Evolutionary conservation across 2,113 vertebrate genomes (phyloP).

Genomic region (Myotis davidii): DNA sequence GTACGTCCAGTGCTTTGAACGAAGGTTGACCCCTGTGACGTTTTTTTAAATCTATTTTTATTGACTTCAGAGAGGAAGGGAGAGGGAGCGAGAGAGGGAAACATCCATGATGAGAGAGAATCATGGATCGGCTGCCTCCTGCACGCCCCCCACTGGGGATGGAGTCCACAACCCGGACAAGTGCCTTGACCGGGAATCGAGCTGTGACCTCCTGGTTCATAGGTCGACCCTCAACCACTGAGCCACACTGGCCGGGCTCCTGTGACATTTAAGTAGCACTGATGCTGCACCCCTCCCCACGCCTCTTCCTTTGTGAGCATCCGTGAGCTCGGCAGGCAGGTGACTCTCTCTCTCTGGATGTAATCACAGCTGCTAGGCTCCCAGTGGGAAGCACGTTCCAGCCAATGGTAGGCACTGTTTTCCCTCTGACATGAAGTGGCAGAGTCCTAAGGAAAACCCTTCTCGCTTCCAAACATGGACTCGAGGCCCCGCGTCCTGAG

Average conservation of each 20-base stretch:
- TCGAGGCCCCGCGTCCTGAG: neutral
- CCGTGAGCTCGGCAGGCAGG: neutral
- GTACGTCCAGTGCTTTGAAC: rapidly evolving
- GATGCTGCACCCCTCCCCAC: neutral
- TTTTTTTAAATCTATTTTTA: neutral
- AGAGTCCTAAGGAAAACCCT: neutral
- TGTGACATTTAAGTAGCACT: neutral
- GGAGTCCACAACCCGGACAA: too few species aligned
- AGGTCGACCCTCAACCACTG: too few species aligned
- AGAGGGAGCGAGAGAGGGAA: too few species aligned
- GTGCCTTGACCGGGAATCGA: too few species aligned
- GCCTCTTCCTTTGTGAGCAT: conserved; percentile 38
- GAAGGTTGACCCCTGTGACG: neutral
- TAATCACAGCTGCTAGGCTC: neutral
- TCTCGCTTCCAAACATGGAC: neutral
- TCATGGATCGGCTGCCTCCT: too few species aligned
- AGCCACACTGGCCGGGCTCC: too few species aligned
- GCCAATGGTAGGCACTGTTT: neutral
- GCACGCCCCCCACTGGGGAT: too few species aligned
- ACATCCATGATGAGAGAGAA: too few species aligned
- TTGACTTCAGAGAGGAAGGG: too few species aligned
- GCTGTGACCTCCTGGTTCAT: too few species aligned
- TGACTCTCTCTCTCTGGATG: neutral
- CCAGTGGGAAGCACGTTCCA: neutral
- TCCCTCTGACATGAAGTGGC: neutral